Base-by-base conservation (phyloP, 2,888 invertebrate species). In the Dorcus hopei region DNA sequence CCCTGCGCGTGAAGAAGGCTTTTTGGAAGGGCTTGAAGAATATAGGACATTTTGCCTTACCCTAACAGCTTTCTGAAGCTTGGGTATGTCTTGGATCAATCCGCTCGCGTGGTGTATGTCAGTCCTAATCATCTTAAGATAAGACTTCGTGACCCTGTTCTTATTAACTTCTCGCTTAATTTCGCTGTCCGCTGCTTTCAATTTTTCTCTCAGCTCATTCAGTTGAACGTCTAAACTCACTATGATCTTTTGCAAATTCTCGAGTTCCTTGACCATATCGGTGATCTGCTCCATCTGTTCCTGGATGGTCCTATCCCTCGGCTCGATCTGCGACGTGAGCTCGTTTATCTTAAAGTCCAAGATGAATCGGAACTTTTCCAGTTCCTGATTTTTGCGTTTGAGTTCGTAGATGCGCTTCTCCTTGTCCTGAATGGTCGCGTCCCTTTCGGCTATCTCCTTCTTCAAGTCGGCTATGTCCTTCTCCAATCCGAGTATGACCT, bases 361-460 rank as follows among this genome's bases (percentile, higher is more conserved):
- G 1, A 95, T 93, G 75, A 93, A 94, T 74, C 93, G 94, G 75
- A 91, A 93, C 76, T 95, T 96, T 73, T 96, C 94, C 62, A 96
- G 77, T 73, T 95, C 95, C 71, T 89, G 88, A 72, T 92, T 95
- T 72, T 89, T 91, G 64, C 88, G 86, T 74, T 93, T 90, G 58
- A 95, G 77, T 65, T 93, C 93, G 68, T 87, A 88, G 65, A 95
- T 92, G 62, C 88, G 82, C 70, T 88, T 90, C 75, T 95, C 95
- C 78, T 93, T 94, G 51, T 91, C 90, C 68, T 89, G 89, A 59
- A 95, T 93, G 0, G 90, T 89, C 23, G 83, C 82, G 72, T 95
- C 94, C 61, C 93, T 83, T 75, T 95, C 94, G 3, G 84, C 80
- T 55, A 95, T 89, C 77, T 95, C 95, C 73, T 89, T 92, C 70